Conservation (phyloP, 2,113 vertebrate species). For the Elgaria multicarinata region DNA sequence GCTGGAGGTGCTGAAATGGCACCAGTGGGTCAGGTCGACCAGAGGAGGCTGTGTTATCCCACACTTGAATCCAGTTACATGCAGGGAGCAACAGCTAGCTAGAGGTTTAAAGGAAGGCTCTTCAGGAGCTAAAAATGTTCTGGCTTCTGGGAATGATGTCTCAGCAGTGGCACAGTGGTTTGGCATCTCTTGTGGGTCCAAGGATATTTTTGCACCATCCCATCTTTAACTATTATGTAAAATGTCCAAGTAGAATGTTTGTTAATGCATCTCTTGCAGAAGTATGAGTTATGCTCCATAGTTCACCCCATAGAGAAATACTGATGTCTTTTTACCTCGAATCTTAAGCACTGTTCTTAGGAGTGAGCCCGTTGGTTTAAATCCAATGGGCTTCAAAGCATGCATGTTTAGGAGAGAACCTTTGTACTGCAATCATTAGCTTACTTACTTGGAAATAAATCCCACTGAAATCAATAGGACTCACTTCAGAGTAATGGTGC, state of each 20-base stretch:
- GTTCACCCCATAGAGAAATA: not conserved
- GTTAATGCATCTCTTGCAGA: conserved; percentile 44
- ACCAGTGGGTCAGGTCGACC: not conserved
- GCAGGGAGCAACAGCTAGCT: not conserved
- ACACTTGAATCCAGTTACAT: conserved; percentile 28
- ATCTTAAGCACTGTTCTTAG: conserved; percentile 2
- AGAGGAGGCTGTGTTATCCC: conserved; percentile 13
- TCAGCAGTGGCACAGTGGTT: conserved; percentile 37
- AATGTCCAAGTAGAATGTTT: conserved; percentile 44
- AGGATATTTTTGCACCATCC: conserved; percentile 35
- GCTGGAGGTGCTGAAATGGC: not conserved
- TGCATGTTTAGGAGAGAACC: not conserved
- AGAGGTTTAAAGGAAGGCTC: conserved; percentile 18
- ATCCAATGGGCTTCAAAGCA: not conserved
- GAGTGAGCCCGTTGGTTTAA: not conserved
- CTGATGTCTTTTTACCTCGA: not conserved
- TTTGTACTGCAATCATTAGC: not conserved
- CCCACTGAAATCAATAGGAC: not conserved
- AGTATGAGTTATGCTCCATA: conserved; percentile 37
- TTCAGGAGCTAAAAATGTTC: conserved; percentile 25
- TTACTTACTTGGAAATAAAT: not conserved
- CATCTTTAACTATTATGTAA: conserved; percentile 36
- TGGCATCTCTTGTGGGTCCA: conserved; percentile 42
- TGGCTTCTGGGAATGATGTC: conserved; percentile 24
- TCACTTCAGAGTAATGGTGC: not conserved